Base-by-base conservation (phyloP, 2,888 invertebrate species). In the Ectobius pallidus region DNA sequence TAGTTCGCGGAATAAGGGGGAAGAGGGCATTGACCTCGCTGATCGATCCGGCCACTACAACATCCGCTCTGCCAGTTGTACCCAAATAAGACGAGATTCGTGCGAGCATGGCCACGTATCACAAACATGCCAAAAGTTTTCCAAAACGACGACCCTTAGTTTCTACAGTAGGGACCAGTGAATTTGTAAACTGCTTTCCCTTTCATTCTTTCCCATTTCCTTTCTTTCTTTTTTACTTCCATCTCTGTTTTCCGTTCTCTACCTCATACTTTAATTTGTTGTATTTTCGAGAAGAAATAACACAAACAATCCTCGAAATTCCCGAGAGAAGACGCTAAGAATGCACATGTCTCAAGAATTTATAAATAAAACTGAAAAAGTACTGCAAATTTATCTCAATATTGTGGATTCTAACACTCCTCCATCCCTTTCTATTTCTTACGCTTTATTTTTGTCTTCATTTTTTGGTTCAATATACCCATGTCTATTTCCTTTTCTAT, bases 1-100 rank as follows among this genome's bases (percentile, higher is more conserved):
- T 20, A 22, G 27, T 55, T 55, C 22, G 55, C 25, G 55, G 55
- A 55, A 55, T 16, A 34, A 55, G 27, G 55, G 55, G 55, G 55
- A 55, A 55, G 25, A 55, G 55, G 55, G 58, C 58, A 58, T 58
- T 58, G 58, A 58, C 58, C 58, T 58, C 58, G 58, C 16, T 4
- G 58, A 30, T 58, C 58, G 58, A 58, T 58, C 0, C 16, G n/a
- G 18, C 58, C 58, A 58, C 25, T 30, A 58, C 30, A 7, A 46
- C 46, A 46, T 46, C 46, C 46, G 46, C 46, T 46, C 46, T 39
- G n/a, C 55, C 32, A 58, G 27, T 58, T 58, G 58, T 32, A 20
- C 58, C 58, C 58, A 58, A 58, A 58, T 25, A 32, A 58, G 58
- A 58, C 27, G 2, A 58, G n/a, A 58, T 58, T 58, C 58, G 0